Percentiles rank a stretch among this genome's conserved stretches.
phyloP scores from a whole-genome alignment of 2,888 invertebrate genomes.

The Meandrusa payeni region DNA sequence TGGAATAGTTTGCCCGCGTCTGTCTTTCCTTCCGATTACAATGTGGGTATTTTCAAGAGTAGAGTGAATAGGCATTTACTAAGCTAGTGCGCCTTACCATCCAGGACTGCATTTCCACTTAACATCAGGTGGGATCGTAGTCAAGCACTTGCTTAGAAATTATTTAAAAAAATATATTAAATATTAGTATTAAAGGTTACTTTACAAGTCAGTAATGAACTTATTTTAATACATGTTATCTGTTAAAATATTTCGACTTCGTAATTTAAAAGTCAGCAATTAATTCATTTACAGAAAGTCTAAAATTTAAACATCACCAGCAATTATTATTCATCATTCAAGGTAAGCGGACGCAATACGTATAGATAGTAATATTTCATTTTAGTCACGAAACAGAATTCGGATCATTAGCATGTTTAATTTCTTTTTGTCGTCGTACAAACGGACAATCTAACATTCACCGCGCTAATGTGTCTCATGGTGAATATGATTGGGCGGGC shows the following conservation, averaged over 20 bases:
- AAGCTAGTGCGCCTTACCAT: too few species aligned
- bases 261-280: conserved; percentile 53
- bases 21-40: too few species aligned
- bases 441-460: conserved; percentile 54
- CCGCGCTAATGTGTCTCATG: conserved; percentile 51
- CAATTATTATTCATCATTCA: conserved; percentile 72
- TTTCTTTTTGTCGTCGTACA: conserved; percentile 49
- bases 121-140: too few species aligned
- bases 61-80: too few species aligned
- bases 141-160: too few species aligned
- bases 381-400: conserved; percentile 59
- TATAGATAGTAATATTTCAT: conserved; percentile 66
- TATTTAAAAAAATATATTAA: too few species aligned
- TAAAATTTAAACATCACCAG: conserved; percentile 56
- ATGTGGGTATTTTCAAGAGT: too few species aligned
- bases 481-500: conserved; percentile 61
- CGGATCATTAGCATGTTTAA: conserved; percentile 61
- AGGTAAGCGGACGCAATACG: conserved; percentile 64
- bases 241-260: conserved; percentile 49
- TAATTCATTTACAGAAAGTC: conserved; percentile 65
- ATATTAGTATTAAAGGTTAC: too few species aligned
- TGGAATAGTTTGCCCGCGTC: too few species aligned
- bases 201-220: too few species aligned
- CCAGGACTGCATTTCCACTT: too few species aligned
- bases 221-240: conserved; percentile 8